phyloP scores from a whole-genome alignment of 2,888 invertebrate genomes.

The Amphimallon solstitiale region DNA sequence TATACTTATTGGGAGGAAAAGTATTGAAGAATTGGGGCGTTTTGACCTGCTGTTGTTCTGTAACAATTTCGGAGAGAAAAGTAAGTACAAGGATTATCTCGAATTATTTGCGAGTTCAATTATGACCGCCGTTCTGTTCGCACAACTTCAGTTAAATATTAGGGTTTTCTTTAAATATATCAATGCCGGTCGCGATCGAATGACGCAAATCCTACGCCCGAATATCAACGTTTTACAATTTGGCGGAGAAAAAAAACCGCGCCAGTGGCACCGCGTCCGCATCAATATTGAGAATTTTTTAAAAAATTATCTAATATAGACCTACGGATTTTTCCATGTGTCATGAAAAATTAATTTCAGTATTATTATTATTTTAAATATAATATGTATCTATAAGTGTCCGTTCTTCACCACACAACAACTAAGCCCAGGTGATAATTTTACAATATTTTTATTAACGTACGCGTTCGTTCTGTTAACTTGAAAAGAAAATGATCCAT shows the following conservation, averaged over 20 bases:
- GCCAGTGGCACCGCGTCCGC: constrained; percentile 4
- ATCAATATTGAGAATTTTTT: constrained; percentile 48
- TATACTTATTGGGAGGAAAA: too few species aligned
- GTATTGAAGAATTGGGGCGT: too few species aligned
- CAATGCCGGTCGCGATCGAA: constrained; percentile 7
- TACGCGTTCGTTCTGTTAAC: neutral
- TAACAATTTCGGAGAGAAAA: too few species aligned
- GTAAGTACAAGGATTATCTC: neutral
- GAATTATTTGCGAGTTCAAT: too few species aligned
- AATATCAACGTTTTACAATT: constrained; percentile 25
- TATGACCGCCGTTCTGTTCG: neutral
- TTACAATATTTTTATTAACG: neutral
- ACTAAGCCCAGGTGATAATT: constrained; percentile 25
- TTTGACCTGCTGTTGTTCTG: too few species aligned
- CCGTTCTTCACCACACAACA: constrained; percentile 30
- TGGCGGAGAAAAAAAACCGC: constrained; percentile 19
- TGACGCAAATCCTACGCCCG: constrained; percentile 6
- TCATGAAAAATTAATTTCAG: constrained; percentile 60
- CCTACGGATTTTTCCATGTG: constrained; percentile 62
- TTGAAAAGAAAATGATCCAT: neutral
- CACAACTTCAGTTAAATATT: neutral
- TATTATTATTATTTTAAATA: constrained; percentile 33
- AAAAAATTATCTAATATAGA: constrained; percentile 63
- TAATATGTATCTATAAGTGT: constrained; percentile 3
- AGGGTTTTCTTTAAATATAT: neutral